These are phyloP conservation scores for Dasysyrphus albostriatus DNA, from an alignment of 2,888 invertebrate genomes.

Conservation along the genomic window DNA sequence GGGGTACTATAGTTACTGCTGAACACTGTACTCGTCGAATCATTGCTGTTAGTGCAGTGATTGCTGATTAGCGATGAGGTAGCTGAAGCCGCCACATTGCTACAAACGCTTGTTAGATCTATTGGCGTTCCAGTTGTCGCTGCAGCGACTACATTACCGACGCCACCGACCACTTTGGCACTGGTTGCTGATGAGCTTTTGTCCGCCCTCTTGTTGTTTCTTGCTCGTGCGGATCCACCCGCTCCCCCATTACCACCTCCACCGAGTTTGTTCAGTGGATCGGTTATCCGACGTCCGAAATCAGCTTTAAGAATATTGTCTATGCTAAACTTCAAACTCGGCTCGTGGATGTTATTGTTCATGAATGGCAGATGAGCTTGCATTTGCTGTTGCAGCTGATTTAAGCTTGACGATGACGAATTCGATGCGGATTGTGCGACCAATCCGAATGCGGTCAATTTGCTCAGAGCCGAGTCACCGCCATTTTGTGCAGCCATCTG, in stretches of 20 bases:
- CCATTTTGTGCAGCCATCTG: constrained; percentile 67
- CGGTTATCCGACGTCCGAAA: constrained; percentile 90
- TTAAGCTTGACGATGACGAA: constrained; percentile 76
- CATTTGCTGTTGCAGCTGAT: constrained; percentile 80
- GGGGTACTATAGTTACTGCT: constrained; percentile 79
- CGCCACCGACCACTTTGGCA: constrained; percentile 71
- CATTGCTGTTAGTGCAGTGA: constrained; percentile 82
- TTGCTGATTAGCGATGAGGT: constrained; percentile 79
- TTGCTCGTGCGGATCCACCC: constrained; percentile 53
- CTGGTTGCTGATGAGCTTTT: constrained; percentile 56
- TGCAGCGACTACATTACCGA: constrained; percentile 44
- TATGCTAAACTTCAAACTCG: constrained; percentile 91
- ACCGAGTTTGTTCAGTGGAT: constrained; percentile 86
- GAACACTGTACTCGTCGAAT: constrained; percentile 82
- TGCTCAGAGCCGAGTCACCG: constrained; percentile 78
- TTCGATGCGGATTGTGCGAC: constrained; percentile 70
- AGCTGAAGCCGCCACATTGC: constrained; percentile 60
- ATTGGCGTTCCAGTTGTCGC: constrained; percentile 76
- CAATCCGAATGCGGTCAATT: constrained; percentile 81
- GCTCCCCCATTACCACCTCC: constrained; percentile 74
- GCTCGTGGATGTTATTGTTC: constrained; percentile 84
- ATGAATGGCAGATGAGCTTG: constrained; percentile 80
- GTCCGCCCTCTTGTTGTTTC: constrained; percentile 62
- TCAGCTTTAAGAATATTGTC: constrained; percentile 94
- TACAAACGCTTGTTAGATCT: constrained; percentile 76